Percentiles rank a stretch among this genome's conserved stretches.
Conservation (phyloP, 2,888 invertebrate species). For the Caenorhabditis becei region DNA sequence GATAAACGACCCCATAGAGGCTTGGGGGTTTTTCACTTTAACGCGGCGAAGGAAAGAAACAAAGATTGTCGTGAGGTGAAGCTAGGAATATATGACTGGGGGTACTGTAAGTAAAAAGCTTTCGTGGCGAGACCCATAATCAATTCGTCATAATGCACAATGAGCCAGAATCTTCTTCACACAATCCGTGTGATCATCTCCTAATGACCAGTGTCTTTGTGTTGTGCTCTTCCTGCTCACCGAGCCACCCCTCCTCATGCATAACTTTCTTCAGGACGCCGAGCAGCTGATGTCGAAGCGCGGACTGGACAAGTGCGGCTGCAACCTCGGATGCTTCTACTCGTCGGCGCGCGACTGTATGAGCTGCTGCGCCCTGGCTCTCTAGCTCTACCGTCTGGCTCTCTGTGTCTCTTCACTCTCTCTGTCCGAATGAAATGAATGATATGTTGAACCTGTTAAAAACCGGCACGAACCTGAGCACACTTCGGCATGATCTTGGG, state of each 20-base stretch:
- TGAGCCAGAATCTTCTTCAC: no score
- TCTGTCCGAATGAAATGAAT: slow-evolving; percentile 34
- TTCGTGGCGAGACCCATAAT: no score
- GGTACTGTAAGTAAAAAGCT: no score
- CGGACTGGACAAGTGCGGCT: slow-evolving; percentile 78
- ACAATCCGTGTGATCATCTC: not conserved
- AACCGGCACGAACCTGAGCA: slow-evolving; percentile 86
- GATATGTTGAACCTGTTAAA: slow-evolving; percentile 33
- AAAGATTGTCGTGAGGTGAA: no score
- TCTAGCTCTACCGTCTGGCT: slow-evolving; percentile 54
- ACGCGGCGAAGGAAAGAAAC: not conserved
- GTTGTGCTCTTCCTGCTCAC: not conserved
- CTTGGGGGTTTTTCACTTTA: not conserved
- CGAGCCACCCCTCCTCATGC: not conserved
- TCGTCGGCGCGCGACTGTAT: slow-evolving; percentile 77
- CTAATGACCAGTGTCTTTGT: not conserved
- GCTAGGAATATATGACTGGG: no score
- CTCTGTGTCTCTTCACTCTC: slow-evolving; percentile 12
- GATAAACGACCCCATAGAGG: slow-evolving; percentile 37
- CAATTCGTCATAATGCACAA: no score
- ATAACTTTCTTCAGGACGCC: slow-evolving; percentile 39
- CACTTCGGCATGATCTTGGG: slow-evolving; percentile 89
- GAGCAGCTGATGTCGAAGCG: slow-evolving; percentile 63
- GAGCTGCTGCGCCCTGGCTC: slow-evolving; percentile 78
- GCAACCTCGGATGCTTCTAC: slow-evolving; percentile 81